Evolutionary conservation across 2,113 vertebrate genomes (phyloP).

Genomic region (Hippocampus abdominalis): DNA sequence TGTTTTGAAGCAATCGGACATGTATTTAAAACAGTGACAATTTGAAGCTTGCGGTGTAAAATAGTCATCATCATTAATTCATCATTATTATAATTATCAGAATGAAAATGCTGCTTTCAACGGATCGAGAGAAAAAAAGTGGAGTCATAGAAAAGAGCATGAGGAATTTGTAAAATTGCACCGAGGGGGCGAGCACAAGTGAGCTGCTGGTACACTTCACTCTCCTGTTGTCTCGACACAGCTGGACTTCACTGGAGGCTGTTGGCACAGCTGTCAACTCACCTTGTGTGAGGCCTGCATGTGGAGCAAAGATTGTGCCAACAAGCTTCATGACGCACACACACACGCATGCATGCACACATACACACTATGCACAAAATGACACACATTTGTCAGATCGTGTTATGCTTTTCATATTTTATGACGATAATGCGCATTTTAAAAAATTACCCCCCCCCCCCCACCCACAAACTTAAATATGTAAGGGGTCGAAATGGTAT

Average conservation of each 20-base stretch:
- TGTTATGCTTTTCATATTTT: not conserved
- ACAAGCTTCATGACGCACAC: constrained; percentile 4
- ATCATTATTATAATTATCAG: not conserved
- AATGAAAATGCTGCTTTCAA: not conserved
- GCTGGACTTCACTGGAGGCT: constrained; percentile 7
- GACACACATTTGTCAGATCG: not conserved
- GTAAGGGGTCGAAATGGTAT: not conserved
- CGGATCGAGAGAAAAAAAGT: not conserved
- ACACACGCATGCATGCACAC: not conserved
- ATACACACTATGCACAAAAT: not conserved
- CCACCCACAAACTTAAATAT: too few species aligned
- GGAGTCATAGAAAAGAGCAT: not conserved
- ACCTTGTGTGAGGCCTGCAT: constrained; percentile 7
- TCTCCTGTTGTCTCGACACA: not conserved
- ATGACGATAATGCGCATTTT: not conserved
- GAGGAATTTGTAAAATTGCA: constrained; percentile 6
- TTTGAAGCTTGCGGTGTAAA: not conserved
- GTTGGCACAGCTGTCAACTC: constrained; percentile 13
- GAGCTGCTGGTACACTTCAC: constrained; percentile 8
- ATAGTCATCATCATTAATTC: not conserved
- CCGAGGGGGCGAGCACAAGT: constrained; percentile 1
- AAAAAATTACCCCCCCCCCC: too few species aligned
- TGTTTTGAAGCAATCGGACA: not conserved
- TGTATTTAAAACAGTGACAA: too few species aligned
- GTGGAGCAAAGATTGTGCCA: constrained; percentile 7